Evolutionary conservation across 2,113 vertebrate genomes (phyloP), one percentile per base, ranked within the genome.

Genomic region (Chloropsis hardwickii): DNA sequence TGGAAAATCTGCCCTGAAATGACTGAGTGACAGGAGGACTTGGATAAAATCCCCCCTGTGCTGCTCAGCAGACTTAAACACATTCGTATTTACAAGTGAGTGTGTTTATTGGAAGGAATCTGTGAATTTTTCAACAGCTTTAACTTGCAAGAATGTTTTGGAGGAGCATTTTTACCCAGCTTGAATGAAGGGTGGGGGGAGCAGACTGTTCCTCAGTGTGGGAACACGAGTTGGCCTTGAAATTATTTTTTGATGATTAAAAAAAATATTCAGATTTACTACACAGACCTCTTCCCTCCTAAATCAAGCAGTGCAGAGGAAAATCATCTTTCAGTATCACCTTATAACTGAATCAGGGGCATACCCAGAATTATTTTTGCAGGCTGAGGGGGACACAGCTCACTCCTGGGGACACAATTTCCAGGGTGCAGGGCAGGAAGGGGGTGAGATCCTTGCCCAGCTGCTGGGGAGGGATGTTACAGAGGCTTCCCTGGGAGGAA

Each of bases 311-410:
- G 9, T 11, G 20, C 25, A 61, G 65, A 48, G 39, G 20, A 14
- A 84, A 85, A 29, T 11, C 3, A 14, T 3, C 16, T 53, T 88
- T 35, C 6, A 12, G 14, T 5, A 37, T 35, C 35, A 2, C 42
- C 8, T 69, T 22, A 14, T 13, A 12, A 11, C 28, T 45, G 53
- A 21, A 50, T 20, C 2, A 1, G 16, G 11, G 28, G 3, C 0
- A 0, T 3, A 27, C 27, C 35, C 79, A 54, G 66, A 56, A 29
- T 23, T 14, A 2, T 16, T 58, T 73, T 31, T 56, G 37, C 11
- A 57, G 64, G 11, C 58, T 25, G 44, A 61, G 45, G 15, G 9
- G 47, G 6, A 8, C 31, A 3, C 11, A 53, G 37, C 11, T 67
- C 21, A 1, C 20, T 39, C 27, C 9, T 44, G 47, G 66, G 70